Evolutionary conservation across 2,797 vertebrate genomes (phyloP).

Genomic region (Lagorchestes hirsutus): DNA sequence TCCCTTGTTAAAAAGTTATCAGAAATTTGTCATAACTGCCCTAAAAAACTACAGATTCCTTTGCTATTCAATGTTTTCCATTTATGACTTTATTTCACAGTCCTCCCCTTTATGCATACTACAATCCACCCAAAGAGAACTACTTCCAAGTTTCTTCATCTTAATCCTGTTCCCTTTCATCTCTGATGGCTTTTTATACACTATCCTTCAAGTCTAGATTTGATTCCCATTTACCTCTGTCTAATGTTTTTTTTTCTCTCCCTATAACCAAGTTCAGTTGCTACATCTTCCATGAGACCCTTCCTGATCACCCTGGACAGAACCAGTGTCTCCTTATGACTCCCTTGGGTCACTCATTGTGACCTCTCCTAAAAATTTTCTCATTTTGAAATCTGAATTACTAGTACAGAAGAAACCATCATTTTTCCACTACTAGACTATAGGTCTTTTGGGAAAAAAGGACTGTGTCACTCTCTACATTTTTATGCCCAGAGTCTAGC

Average conservation of each 20-base stretch:
- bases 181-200: not conserved
- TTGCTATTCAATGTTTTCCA: not conserved
- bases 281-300: not conserved
- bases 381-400: not conserved
- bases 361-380: not conserved
- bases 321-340: not conserved
- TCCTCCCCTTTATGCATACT: too few relatives aligned
- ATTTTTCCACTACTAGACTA: not conserved
- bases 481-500: not conserved
- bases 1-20: not conserved
- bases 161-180: not conserved
- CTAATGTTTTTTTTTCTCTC: not conserved
- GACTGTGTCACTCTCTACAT: not conserved
- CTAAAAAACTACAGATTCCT: not conserved
- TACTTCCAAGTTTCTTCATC: not conserved
- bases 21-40: not conserved
- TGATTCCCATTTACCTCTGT: not conserved
- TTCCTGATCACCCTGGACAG: not conserved
- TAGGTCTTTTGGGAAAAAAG: not conserved
- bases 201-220: not conserved
- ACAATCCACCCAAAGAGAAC: not conserved
- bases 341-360: not conserved
- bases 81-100: not conserved
- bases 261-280: not conserved
- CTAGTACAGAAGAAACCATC: not conserved